Evolutionary conservation across 2,888 invertebrate species (phyloP), one percentile per base, ranked within the genome.

Genomic region (Gymnocheta viridis): DNA sequence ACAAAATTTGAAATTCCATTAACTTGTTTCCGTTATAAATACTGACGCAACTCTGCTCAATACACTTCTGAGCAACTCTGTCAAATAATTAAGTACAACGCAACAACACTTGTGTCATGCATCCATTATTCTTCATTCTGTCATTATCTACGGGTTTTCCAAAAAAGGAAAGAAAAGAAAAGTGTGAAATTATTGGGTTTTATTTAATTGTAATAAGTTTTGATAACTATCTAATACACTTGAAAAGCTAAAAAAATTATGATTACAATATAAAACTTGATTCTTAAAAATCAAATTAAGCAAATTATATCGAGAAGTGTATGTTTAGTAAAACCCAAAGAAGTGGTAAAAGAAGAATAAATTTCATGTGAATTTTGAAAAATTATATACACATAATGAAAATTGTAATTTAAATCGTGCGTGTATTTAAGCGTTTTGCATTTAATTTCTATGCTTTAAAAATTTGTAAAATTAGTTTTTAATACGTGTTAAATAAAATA

Each of bases 331-430:
- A 35, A 70, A 56, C 54, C n/a, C 22, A 67, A 70, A 41, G 74
- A 80, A 41, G 81, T 56, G 62, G 58, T 69, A 82, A 67, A 77
- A 67, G 62, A 64, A 73, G 62, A 76, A 70, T 56, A 5, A 76
- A 83, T 76, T 83, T 79, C 80, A 67, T 81, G 77, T 69, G 80
- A 84, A 84, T 77, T 81, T 84, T 76, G 80, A 73, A 84, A 80
- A 76, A 69, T 19, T 54, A 62, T 32, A 66, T 77, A 64, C 66
- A 66, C 73, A 62, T 60, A 70, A 67, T 74, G 47, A 38, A 74
- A 64, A 77, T 62, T 81, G 83, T 67, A 76, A 69, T 76, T 29
- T 76, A 83, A 79, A 67, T 78, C 38, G 79, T 79, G 32, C 79
- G 70, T 83, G 74, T 44, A 51, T 24, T 74, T n/a, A 32, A 69